These are phyloP conservation scores for Drosophila tani DNA, from an alignment of 1,140 invertebrate species.

Conservation along the genomic window DNA sequence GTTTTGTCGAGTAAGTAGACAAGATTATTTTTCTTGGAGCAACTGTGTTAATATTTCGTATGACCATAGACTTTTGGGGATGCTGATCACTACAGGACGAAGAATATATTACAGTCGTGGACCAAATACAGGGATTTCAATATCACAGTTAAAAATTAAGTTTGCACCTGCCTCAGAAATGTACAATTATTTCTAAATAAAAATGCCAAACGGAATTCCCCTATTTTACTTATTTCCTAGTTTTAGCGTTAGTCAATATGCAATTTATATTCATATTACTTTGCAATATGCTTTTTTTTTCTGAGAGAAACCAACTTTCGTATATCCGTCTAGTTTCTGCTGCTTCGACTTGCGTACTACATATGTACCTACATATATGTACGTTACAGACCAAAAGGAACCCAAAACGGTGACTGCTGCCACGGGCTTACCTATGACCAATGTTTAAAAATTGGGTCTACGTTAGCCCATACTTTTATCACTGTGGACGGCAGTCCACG, in stretches of 20 bases:
- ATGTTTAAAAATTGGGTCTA: too few species aligned
- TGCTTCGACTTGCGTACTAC: too few species aligned
- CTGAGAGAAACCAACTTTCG: too few species aligned
- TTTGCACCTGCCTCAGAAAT: background rate
- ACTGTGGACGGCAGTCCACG: too few species aligned
- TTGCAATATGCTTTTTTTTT: too few species aligned
- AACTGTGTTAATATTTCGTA: background rate
- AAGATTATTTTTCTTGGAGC: background rate
- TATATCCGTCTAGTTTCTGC: too few species aligned
- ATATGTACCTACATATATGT: too few species aligned
- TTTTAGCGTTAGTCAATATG: background rate
- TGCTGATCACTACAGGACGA: slow-evolving; percentile 54
- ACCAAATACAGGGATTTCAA: slow-evolving; percentile 26
- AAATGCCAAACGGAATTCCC: background rate
- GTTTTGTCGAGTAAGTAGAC: slow-evolving; percentile 41
- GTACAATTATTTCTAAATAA: background rate
- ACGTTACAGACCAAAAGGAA: too few species aligned
- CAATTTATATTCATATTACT: background rate
- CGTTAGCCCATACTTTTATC: too few species aligned
- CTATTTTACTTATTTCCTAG: background rate
- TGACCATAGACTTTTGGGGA: slow-evolving; percentile 49
- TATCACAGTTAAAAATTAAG: slow-evolving; percentile 22
- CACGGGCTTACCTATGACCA: too few species aligned
- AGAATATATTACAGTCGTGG: slow-evolving; percentile 32
- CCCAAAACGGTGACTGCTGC: too few species aligned